Conservation (phyloP, 2,888 invertebrate genomes). For the Alsophila aescularia region DNA sequence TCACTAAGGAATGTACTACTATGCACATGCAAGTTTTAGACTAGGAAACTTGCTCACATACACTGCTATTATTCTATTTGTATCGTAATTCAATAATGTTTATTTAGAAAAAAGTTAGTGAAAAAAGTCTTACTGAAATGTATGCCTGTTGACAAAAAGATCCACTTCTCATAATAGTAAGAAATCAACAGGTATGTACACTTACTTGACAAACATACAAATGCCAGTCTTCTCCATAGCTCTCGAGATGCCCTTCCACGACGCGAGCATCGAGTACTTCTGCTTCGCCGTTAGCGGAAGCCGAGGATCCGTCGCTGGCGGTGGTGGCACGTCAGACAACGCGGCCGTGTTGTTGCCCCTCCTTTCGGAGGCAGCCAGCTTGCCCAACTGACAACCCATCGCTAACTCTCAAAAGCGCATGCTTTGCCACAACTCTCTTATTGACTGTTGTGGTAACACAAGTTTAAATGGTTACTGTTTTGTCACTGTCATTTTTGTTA, state of each 20-base stretch:
- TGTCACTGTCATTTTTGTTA: conserved; percentile 10
- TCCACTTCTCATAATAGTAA: no score
- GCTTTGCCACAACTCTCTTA: conserved; percentile 16
- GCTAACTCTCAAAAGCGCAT: conserved; percentile 27
- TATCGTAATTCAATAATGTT: no score
- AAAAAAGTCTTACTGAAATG: no score
- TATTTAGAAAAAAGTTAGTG: no score
- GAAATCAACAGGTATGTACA: conserved; percentile 45
- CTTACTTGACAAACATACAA: conserved; percentile 96
- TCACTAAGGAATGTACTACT: no score
- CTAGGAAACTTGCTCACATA: no score
- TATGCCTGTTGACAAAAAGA: no score
- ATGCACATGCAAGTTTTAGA: no score
- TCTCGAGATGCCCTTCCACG: conserved; percentile 95
- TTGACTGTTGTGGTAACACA: not conserved
- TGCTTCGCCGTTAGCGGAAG: conserved; percentile 93
- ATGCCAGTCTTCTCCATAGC: conserved; percentile 95
- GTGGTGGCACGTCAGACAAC: conserved; percentile 85
- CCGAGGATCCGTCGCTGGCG: conserved; percentile 89
- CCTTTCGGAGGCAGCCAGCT: conserved; percentile 86
- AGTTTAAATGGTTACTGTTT: conserved; percentile 1
- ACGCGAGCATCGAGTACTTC: conserved; percentile 94
- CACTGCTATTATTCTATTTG: no score
- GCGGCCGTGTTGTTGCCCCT: conserved; percentile 70
- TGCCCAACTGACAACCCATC: conserved; percentile 92